Evolutionary conservation across 2,113 vertebrate species (phyloP).

Genomic region (Meriones unguiculatus): DNA sequence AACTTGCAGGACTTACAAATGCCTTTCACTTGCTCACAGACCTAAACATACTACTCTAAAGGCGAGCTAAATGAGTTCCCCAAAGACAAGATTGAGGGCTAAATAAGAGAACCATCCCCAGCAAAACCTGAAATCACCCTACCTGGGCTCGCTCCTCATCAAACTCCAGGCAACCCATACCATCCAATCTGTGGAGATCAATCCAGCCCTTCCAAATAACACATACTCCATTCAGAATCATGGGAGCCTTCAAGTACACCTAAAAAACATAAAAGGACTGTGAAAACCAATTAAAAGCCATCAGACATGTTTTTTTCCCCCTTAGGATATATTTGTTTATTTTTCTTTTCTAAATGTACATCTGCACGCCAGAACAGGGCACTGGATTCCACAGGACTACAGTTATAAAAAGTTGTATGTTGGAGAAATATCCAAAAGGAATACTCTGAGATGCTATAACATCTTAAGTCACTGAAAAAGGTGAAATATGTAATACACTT

Average conservation of each 20-base stretch:
- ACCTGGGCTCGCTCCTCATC: constrained; percentile 99
- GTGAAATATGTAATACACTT: neutral
- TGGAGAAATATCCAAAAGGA: constrained; percentile 13
- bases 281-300: constrained; percentile 41
- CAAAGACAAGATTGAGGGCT: neutral
- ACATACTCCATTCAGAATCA: constrained; percentile 99
- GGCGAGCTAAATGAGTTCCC: neutral
- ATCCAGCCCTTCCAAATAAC: constrained; percentile 99
- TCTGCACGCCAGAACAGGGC: neutral
- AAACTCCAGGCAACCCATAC: constrained; percentile 98
- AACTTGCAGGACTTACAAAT: neutral
- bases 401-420: neutral
- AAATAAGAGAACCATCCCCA: constrained; percentile 22
- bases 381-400: neutral
- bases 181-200: constrained; percentile 97
- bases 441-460: neutral
- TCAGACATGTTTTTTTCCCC: neutral
- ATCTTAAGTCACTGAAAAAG: neutral
- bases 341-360: neutral
- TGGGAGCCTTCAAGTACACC: constrained; percentile 98
- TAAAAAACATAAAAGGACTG: constrained; percentile 83
- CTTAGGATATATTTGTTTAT: neutral
- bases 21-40: neutral
- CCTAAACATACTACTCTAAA: neutral
- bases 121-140: constrained; percentile 72